Evolutionary conservation across 2,888 invertebrate genomes (phyloP).

Genomic region (Troides helena): DNA sequence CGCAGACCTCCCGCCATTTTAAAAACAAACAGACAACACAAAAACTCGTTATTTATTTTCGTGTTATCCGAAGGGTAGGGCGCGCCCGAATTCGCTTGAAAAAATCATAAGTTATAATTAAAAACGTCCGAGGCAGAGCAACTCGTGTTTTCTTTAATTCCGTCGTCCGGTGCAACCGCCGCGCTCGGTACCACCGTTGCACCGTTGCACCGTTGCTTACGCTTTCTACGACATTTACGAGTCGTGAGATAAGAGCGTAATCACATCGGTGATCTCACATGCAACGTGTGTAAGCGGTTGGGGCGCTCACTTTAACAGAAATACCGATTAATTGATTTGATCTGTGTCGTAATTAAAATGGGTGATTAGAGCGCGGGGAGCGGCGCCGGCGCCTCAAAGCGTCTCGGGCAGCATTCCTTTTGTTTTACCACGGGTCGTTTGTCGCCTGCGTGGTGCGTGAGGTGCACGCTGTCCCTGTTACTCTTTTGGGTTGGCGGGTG

Average conservation of each 20-base stretch:
- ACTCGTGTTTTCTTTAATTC: constrained; percentile 34
- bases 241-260: constrained; percentile 52
- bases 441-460: constrained; percentile 72
- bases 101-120: constrained; percentile 79
- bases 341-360: constrained; percentile 80
- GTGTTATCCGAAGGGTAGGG: constrained; percentile 74
- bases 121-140: constrained; percentile 59
- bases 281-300: constrained; percentile 53
- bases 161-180: constrained; percentile 22
- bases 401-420: constrained; percentile 80
- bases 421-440: constrained; percentile 80
- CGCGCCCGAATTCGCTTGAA: constrained; percentile 75
- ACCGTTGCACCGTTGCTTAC: constrained; percentile 40
- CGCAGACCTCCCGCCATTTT: constrained; percentile 80
- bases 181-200: constrained; percentile 43
- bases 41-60: constrained; percentile 79
- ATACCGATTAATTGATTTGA: constrained; percentile 80
- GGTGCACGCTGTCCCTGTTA: constrained; percentile 47
- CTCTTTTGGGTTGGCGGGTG: constrained; percentile 32
- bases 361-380: constrained; percentile 78
- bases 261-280: constrained; percentile 59
- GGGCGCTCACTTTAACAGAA: constrained; percentile 77
- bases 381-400: constrained; percentile 80
- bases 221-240: constrained; percentile 37
- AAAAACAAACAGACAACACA: constrained; percentile 78